A percentile compares a stretch with the other conserved stretches of the same genome.
phyloP scores from a whole-genome alignment of 1,140 invertebrate species.

The Dendroctonus ponderosae region DNA sequence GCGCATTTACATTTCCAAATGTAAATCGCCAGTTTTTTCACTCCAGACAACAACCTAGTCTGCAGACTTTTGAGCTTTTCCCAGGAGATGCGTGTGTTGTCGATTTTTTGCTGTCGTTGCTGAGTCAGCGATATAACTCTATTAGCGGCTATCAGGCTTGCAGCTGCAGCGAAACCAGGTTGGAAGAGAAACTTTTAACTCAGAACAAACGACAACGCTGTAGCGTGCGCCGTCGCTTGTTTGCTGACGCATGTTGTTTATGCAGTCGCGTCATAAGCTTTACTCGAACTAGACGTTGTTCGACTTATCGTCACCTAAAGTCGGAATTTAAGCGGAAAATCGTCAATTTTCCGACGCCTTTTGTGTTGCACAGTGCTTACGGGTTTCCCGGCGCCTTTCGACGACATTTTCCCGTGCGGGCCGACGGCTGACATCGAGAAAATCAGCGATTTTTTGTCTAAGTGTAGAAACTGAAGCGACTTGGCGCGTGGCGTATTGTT shows the following conservation, averaged over 20 bases:
- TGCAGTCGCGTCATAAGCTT: slow-evolving; percentile 26
- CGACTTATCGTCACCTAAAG: slow-evolving; percentile 5
- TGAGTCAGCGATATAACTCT: too few species aligned
- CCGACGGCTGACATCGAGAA: slow-evolving; percentile 22
- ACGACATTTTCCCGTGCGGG: slow-evolving; percentile 12
- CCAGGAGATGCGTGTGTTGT: too few species aligned
- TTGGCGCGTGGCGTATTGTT: slow-evolving; percentile 34
- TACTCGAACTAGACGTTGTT: slow-evolving; percentile 4
- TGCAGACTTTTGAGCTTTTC: too few species aligned
- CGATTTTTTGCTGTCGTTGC: too few species aligned
- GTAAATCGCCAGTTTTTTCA: too few species aligned
- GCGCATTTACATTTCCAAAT: too few species aligned
- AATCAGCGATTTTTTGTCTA: slow-evolving; percentile 23
- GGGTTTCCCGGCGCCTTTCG: slow-evolving; percentile 3
- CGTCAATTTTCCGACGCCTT: not conserved
- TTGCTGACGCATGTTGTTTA: slow-evolving; percentile 27
- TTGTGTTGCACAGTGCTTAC: not conserved
- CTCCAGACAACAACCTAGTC: too few species aligned
- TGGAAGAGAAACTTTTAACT: too few species aligned
- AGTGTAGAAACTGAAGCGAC: slow-evolving; percentile 14
- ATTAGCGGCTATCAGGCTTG: too few species aligned
- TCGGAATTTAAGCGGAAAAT: slow-evolving; percentile 24
- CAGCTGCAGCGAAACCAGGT: too few species aligned
- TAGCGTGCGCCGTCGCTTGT: not conserved
- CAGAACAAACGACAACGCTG: not conserved